Percentiles rank a stretch among this genome's conserved stretches.
Conservation (phyloP, 2,113 vertebrate species). For the Mormyrus lacerda region DNA sequence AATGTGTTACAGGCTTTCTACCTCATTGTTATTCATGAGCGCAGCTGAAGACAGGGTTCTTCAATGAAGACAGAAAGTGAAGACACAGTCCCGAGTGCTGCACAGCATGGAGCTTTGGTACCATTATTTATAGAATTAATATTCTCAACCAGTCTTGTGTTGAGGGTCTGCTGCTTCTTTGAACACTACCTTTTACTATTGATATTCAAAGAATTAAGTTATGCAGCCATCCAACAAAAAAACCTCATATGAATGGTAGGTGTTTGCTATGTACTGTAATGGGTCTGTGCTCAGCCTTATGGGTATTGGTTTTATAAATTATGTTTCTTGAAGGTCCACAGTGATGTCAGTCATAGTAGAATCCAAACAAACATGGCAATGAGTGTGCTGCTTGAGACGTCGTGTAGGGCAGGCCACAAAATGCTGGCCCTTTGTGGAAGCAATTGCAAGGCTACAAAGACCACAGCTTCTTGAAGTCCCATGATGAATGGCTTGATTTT, state of each 20-base stretch:
- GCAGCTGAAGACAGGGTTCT: neutral
- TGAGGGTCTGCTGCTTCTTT: neutral
- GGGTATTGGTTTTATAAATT: constrained; percentile 2
- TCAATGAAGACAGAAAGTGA: neutral
- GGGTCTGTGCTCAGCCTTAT: neutral
- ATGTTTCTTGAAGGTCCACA: neutral
- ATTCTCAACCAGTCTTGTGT: neutral
- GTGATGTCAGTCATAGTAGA: neutral
- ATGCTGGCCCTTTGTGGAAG: neutral
- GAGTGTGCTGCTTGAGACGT: neutral
- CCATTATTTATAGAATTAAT: neutral
- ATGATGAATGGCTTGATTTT: neutral
- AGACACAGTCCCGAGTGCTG: neutral
- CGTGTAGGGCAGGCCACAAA: neutral
- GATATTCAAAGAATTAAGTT: neutral
- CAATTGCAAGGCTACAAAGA: neutral
- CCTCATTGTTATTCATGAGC: constrained; percentile 8
- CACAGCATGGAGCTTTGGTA: neutral
- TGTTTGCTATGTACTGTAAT: neutral
- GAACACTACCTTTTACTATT: neutral
- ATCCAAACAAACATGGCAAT: neutral
- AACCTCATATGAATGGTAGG: neutral
- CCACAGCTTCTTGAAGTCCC: neutral
- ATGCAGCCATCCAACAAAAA: neutral
- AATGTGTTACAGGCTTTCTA: neutral